Evolutionary conservation across 2,888 invertebrate genomes (phyloP).

Genomic region (Lasioglossum calceatum): DNA sequence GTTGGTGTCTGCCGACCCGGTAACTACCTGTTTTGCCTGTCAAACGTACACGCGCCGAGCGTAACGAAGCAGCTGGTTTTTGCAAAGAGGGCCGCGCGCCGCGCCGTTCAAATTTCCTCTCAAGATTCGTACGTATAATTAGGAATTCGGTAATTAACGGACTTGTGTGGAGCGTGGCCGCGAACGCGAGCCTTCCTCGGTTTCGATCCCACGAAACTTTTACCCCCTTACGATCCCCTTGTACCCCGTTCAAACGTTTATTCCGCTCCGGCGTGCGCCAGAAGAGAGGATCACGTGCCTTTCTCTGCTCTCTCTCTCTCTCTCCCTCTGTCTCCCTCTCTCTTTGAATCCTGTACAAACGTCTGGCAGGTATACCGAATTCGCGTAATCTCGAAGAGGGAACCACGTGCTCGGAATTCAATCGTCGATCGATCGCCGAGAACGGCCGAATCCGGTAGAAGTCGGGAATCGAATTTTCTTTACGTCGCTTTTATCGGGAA

Average conservation of each 20-base stretch:
- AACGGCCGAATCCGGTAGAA: neutral
- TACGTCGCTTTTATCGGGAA: neutral
- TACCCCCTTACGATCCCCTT: neutral
- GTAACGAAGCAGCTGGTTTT: constrained; percentile 54
- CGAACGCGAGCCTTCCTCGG: neutral
- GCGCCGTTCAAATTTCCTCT: constrained; percentile 26
- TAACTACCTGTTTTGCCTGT: constrained; percentile 53
- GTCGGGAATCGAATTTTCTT: constrained; percentile 14
- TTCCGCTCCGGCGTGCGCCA: neutral
- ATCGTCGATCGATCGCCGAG: neutral
- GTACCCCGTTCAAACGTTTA: neutral
- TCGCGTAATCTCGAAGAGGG: constrained; percentile 1
- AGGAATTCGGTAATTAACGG: constrained; percentile 42
- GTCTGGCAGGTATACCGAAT: constrained; percentile 9
- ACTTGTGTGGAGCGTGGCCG: neutral
- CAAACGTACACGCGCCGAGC: neutral
- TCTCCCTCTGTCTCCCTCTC: neutral
- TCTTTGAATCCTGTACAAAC: constrained; percentile 7
- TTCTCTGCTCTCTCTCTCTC: neutral
- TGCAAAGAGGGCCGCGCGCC: neutral
- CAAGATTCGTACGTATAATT: constrained; percentile 44
- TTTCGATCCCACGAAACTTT: neutral
- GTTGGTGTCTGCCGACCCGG: constrained; percentile 1
- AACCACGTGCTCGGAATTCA: constrained; percentile 27
- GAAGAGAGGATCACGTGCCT: neutral